These are phyloP conservation scores for Excalfactoria chinensis DNA, from an alignment of 2,113 vertebrate species.

Conservation along the genomic window DNA sequence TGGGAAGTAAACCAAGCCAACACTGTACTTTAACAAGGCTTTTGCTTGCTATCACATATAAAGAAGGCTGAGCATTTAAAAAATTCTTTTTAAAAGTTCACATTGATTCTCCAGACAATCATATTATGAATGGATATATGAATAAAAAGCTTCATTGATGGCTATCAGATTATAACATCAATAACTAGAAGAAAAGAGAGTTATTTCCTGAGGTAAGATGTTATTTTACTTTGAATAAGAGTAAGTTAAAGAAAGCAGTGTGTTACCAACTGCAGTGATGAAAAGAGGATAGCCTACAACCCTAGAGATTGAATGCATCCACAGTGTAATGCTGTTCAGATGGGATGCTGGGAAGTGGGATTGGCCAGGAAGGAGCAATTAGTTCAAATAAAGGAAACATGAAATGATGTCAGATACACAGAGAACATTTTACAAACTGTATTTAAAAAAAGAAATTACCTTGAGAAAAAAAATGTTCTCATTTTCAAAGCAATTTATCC, in stretches of 20 bases:
- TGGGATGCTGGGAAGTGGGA: not conserved
- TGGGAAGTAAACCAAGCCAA: conserved; percentile 1
- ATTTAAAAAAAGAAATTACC: not conserved
- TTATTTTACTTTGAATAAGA: conserved; percentile 1
- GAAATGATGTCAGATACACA: not conserved
- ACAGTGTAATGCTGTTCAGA: not conserved
- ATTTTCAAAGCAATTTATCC: not conserved
- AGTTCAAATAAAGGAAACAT: conserved; percentile 12
- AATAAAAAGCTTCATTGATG: conserved; percentile 1
- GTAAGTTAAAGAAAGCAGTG: not conserved
- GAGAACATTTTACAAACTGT: not conserved
- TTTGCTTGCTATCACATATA: not conserved
- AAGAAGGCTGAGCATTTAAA: not conserved
- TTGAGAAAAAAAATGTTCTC: not conserved
- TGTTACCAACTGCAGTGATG: not conserved
- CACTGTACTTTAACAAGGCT: not conserved
- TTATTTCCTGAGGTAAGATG: not conserved
- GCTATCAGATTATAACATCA: conserved; percentile 35
- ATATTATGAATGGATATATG: not conserved
- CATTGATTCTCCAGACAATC: not conserved
- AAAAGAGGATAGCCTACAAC: not conserved
- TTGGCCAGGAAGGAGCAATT: not conserved
- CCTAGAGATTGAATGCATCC: not conserved
- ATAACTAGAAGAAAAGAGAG: not conserved
- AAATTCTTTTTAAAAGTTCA: conserved; percentile 4